These are phyloP conservation scores for Poliocrania exsul DNA, from an alignment of 2,797 vertebrate species.

Conservation along the genomic window DNA sequence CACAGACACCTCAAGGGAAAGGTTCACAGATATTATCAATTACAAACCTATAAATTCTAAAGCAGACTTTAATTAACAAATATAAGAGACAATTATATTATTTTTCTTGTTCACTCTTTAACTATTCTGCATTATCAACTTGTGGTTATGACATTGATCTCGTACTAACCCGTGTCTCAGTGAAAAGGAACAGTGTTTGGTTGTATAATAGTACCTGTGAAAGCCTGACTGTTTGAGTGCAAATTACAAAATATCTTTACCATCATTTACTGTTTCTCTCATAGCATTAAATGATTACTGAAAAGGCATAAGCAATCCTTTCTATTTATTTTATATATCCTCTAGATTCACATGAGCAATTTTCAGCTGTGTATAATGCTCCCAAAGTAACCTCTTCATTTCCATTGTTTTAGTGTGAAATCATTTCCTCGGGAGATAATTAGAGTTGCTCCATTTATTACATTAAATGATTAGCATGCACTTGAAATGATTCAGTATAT, in stretches of 20 bases:
- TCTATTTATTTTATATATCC: slow-evolving; percentile 64
- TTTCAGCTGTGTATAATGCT: slow-evolving; percentile 78
- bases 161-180: not conserved
- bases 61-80: not conserved
- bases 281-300: slow-evolving; percentile 43
- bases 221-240: slow-evolving; percentile 22
- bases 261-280: slow-evolving; percentile 17
- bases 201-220: not conserved
- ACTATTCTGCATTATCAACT: slow-evolving; percentile 9
- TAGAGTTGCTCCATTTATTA: slow-evolving; percentile 88
- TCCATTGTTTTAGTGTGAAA: slow-evolving; percentile 87
- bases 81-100: not conserved
- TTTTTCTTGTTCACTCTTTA: slow-evolving; percentile 6
- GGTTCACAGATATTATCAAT: not conserved
- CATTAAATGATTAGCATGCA: slow-evolving; percentile 86
- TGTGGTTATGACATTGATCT: slow-evolving; percentile 37
- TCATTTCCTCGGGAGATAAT: slow-evolving; percentile 87
- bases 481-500: slow-evolving; percentile 85
- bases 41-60: not conserved
- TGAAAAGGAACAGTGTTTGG: slow-evolving; percentile 29
- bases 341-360: slow-evolving; percentile 75
- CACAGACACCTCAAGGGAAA: not conserved
- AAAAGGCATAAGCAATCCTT: slow-evolving; percentile 37
- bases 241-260: slow-evolving; percentile 54
- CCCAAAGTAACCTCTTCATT: slow-evolving; percentile 81